Evolutionary conservation across 2,888 invertebrate species (phyloP).

Genomic region (Mesochorus sp.): DNA sequence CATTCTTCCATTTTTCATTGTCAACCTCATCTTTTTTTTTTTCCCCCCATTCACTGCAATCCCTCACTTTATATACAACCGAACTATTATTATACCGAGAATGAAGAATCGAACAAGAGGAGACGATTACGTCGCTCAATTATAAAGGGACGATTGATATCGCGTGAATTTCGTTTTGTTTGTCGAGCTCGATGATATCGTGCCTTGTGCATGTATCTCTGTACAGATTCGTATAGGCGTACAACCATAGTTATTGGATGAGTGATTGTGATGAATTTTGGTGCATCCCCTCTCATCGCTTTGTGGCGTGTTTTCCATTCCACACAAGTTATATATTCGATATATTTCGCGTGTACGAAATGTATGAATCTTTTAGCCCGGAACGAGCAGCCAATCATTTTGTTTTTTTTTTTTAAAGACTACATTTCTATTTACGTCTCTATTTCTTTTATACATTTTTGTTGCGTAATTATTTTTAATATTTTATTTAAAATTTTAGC

Average conservation of each 20-base stretch:
- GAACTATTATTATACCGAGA: constrained; percentile 12
- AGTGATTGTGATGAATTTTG: neutral
- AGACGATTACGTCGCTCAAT: constrained; percentile 52
- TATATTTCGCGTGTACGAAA: too few relatives aligned
- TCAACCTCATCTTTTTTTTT: constrained; percentile 4
- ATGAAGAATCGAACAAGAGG: neutral
- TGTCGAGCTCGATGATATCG: neutral
- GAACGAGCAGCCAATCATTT: too few relatives aligned
- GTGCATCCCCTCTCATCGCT: neutral
- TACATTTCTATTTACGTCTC: too few relatives aligned
- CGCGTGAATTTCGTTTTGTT: constrained; percentile 38
- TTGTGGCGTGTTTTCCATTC: too few relatives aligned
- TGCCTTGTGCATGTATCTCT: neutral
- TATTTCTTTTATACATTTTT: too few relatives aligned
- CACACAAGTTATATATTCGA: too few relatives aligned
- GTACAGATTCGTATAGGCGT: neutral
- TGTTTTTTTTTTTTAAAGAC: too few relatives aligned
- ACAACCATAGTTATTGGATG: neutral
- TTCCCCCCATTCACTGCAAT: neutral
- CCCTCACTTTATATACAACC: neutral
- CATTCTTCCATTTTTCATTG: too few relatives aligned
- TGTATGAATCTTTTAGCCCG: too few relatives aligned
- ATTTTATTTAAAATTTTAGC: too few relatives aligned
- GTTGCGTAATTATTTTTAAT: too few relatives aligned
- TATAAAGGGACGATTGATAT: constrained; percentile 53